Conservation (phyloP, 2,888 invertebrate species). For the Rhamnusium bicolor region DNA sequence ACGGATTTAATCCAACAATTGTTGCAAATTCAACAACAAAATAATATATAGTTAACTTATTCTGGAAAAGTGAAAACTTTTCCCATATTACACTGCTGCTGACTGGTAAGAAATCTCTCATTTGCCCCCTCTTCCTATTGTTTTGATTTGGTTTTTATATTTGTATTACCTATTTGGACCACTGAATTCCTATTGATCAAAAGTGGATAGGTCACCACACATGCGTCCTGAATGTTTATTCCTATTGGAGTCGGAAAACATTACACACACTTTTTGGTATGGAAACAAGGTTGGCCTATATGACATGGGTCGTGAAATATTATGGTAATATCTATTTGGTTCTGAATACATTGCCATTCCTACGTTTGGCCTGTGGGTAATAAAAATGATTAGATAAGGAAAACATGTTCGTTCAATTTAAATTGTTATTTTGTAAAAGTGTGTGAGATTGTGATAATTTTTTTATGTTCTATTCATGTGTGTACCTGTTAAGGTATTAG, state of each 20-base stretch:
- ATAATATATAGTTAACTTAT: no score
- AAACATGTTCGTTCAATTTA: background rate
- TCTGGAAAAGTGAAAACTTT: no score
- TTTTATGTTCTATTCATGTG: no score
- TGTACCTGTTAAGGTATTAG: no score
- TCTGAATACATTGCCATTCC: background rate
- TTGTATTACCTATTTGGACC: background rate
- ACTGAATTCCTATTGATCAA: background rate
- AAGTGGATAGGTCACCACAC: background rate
- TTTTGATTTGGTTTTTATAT: background rate
- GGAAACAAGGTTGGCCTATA: background rate
- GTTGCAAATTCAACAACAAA: no score
- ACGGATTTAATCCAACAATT: no score
- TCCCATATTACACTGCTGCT: no score
- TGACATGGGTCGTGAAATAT: background rate
- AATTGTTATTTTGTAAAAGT: no score
- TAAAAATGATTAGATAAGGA: background rate
- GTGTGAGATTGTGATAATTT: no score
- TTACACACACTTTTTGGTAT: background rate
- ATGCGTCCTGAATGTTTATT: background rate
- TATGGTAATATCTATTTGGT: background rate
- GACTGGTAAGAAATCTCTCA: no score
- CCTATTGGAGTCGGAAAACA: background rate
- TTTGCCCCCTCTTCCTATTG: no score
- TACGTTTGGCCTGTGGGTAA: background rate